Percentiles rank a stretch among this genome's conserved stretches.
These are phyloP conservation scores for Caprella mutica DNA, from an alignment of 2,888 invertebrate genomes.

Conservation along the genomic window DNA sequence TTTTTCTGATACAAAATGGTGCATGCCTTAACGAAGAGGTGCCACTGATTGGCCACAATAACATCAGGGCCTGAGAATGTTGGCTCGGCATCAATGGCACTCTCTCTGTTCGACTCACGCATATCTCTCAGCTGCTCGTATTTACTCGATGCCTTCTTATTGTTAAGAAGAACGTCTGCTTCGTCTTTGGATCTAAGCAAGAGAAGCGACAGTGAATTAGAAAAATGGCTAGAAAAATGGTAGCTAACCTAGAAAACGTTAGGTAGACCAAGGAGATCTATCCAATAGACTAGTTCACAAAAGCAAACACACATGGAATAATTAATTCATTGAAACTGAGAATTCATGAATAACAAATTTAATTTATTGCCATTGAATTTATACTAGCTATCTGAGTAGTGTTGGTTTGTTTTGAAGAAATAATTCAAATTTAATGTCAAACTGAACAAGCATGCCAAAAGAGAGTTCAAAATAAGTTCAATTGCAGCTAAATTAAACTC, in stretches of 20 bases:
- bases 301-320: too few species aligned
- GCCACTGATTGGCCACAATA: conserved; percentile 54
- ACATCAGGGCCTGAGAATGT: conserved; percentile 35
- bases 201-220: neutral
- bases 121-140: conserved; percentile 31
- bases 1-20: conserved; percentile 40
- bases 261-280: neutral
- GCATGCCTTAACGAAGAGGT: conserved; percentile 55
- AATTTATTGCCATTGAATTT: too few species aligned
- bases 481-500: too few species aligned
- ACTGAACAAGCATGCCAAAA: too few species aligned
- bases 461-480: too few species aligned
- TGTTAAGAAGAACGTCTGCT: conserved; percentile 30
- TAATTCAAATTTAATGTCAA: too few species aligned
- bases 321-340: too few species aligned
- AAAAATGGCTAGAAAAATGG: neutral
- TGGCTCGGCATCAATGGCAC: conserved; percentile 18
- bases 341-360: too few species aligned
- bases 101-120: conserved; percentile 24
- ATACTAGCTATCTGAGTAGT: too few species aligned
- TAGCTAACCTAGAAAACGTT: neutral
- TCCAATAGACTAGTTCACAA: too few species aligned
- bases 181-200: conserved; percentile 27
- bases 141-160: conserved; percentile 32
- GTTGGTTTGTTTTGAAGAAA: too few species aligned